A percentile compares a stretch with the other conserved stretches of the same genome.
phyloP scores from a whole-genome alignment of 1,140 invertebrate species.

The Orius laevigatus region DNA sequence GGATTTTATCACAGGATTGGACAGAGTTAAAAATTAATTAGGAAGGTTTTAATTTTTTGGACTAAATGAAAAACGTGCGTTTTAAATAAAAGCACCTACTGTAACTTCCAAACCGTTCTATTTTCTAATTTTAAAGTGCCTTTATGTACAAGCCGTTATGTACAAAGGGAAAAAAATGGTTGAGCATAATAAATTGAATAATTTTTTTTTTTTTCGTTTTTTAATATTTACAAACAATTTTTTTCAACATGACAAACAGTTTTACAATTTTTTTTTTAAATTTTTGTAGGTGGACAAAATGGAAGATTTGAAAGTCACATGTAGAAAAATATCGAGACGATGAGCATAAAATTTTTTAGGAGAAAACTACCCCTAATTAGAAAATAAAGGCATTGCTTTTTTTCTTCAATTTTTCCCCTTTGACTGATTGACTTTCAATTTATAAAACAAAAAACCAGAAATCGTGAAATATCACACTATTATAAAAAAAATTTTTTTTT shows the following conservation, averaged over 20 bases:
- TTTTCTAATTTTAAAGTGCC: neutral
- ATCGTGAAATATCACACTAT: neutral
- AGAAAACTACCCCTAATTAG: too few species aligned
- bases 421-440: neutral
- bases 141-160: neutral
- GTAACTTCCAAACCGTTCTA: constrained; percentile 8
- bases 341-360: neutral
- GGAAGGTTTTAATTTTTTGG: constrained; percentile 1
- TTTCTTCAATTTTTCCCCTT: too few species aligned
- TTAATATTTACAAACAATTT: neutral
- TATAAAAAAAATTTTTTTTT: constrained; percentile 1
- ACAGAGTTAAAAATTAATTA: constrained; percentile 10
- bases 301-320: constrained; percentile 7
- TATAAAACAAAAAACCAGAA: constrained; percentile 1
- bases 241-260: neutral
- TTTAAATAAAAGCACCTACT: neutral
- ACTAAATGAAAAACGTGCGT: neutral
- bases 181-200: too few species aligned
- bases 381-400: too few species aligned
- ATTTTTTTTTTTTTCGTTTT: too few species aligned
- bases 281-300: neutral
- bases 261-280: too few species aligned
- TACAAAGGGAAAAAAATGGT: too few species aligned
- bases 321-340: constrained; percentile 8
- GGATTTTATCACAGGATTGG: constrained; percentile 12